These are phyloP conservation scores for Drosophila merina DNA, from an alignment of 2,888 invertebrate genomes.

Conservation along the genomic window DNA sequence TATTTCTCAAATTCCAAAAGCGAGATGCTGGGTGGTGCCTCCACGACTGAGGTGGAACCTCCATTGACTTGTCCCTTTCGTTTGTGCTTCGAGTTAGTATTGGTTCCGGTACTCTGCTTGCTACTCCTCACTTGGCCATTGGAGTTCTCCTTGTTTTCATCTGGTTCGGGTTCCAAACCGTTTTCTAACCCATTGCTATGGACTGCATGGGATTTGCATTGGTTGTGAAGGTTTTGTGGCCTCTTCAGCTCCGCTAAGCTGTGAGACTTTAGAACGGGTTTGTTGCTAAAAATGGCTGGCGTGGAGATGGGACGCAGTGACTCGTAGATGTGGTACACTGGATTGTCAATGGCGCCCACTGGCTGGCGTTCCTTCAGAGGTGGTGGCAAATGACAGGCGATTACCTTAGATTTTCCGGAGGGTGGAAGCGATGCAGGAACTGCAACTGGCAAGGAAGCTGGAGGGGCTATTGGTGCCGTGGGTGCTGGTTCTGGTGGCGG, in stretches of 20 bases:
- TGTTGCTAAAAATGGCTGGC: conserved; percentile 75
- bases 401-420: conserved; percentile 30
- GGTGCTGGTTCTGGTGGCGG: conserved; percentile 82
- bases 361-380: conserved; percentile 77
- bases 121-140: conserved; percentile 37
- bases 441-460: conserved; percentile 4
- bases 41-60: conserved; percentile 34
- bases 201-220: conserved; percentile 52
- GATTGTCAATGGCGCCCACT: conserved; percentile 87
- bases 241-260: conserved; percentile 80
- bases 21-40: conserved; percentile 84
- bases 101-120: conserved; percentile 39
- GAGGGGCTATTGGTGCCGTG: conserved; percentile 16
- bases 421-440: conserved; percentile 30
- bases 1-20: conserved; percentile 92
- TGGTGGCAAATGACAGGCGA: conserved; percentile 29
- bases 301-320: conserved; percentile 84
- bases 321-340: conserved; percentile 92
- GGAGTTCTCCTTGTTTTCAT: conserved; percentile 82
- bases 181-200: conserved; percentile 39
- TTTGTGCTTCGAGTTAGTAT: conserved; percentile 65
- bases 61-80: conserved; percentile 53
- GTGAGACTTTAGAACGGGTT: conserved; percentile 79
- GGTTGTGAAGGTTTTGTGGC: conserved; percentile 45
- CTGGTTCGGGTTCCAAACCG: conserved; percentile 68